These are phyloP conservation scores for Drosophila subsilvestris DNA, from an alignment of 2,888 invertebrate genomes.

Conservation along the genomic window DNA sequence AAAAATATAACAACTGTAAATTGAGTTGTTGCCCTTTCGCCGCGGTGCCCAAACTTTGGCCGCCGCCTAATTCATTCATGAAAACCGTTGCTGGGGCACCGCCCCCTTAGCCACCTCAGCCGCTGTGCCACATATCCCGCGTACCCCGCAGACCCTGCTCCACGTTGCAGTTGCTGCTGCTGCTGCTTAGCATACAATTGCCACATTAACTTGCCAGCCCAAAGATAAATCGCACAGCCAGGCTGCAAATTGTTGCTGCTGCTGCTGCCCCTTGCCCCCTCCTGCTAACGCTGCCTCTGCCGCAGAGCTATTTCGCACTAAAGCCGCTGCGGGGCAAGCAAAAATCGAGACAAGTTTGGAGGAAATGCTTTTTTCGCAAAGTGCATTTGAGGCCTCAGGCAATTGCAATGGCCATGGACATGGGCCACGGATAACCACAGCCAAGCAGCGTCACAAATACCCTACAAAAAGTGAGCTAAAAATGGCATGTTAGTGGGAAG, in stretches of 20 bases:
- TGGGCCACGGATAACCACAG: not conserved
- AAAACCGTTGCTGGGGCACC: constrained; percentile 65
- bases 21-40: constrained; percentile 75
- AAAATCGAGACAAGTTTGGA: constrained; percentile 77
- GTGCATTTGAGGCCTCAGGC: constrained; percentile 81
- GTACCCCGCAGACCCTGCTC: constrained; percentile 2
- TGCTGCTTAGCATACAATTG: constrained; percentile 80
- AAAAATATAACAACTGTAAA: constrained; percentile 63
- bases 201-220: constrained; percentile 76
- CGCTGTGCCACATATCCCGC: not conserved
- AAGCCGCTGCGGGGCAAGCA: constrained; percentile 60
- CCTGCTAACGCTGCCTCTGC: constrained; percentile 15
- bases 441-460: constrained; percentile 13
- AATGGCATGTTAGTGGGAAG: too few relatives aligned
- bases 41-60: constrained; percentile 66
- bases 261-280: not conserved
- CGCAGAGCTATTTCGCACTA: constrained; percentile 69
- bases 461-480: not conserved
- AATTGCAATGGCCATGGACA: constrained; percentile 13
- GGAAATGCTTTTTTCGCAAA: constrained; percentile 78
- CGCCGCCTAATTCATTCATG: constrained; percentile 74
- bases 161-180: constrained; percentile 34
- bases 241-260: constrained; percentile 56
- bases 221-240: constrained; percentile 75
- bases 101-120: constrained; percentile 18